Base-by-base conservation (phyloP, 2,797 vertebrate species). In the Nyctibius grandis region DNA sequence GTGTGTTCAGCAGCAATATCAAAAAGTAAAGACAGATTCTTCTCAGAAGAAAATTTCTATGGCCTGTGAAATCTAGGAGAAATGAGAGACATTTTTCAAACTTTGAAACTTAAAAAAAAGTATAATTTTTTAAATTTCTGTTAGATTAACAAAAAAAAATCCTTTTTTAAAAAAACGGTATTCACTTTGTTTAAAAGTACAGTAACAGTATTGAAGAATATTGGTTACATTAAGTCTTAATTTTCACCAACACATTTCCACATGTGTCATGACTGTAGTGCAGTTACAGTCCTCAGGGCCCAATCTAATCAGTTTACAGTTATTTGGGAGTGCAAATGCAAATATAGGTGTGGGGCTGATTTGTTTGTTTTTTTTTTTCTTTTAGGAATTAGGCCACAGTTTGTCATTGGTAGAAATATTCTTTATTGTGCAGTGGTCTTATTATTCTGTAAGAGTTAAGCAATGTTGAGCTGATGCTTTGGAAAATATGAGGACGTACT, bases 11-110 rank as follows among this genome's bases (percentile, higher is more conserved):
- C 97, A 98, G 98, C 97, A 97, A 82, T 98, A 98, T 98, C 98
- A 98, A 98, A 98, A 98, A 97, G 97, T 98, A 98, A 98, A 97
- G 97, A 98, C 98, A 98, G 98, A 98, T 99, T 99, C 99, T 99
- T 99, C 99, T 99, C 98, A 98, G 99, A 99, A 99, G 99, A 99
- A 99, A 99, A 98, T 98, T 98, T 98, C 98, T 99, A 99, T 96
- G 99, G 99, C 97, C 99, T 99, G 98, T 99, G 99, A 98, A 99
- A 99, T 98, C 99, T 99, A 97, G 51, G 75, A 91, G 74, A 68
- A 87, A 92, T 15, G 26, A 79, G 44, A 94, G 50, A 88, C 5
- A 5, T 9, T 40, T 51, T 45, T 94, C 50, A 93, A 81, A 74
- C 20, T 57, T 34, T 14, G n/a, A 60, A 57, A 51, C 23, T 42